Evolutionary conservation across 1,140 invertebrate species (phyloP), one percentile per base, ranked within the genome.

Genomic region (Oreohelix idahoensis): DNA sequence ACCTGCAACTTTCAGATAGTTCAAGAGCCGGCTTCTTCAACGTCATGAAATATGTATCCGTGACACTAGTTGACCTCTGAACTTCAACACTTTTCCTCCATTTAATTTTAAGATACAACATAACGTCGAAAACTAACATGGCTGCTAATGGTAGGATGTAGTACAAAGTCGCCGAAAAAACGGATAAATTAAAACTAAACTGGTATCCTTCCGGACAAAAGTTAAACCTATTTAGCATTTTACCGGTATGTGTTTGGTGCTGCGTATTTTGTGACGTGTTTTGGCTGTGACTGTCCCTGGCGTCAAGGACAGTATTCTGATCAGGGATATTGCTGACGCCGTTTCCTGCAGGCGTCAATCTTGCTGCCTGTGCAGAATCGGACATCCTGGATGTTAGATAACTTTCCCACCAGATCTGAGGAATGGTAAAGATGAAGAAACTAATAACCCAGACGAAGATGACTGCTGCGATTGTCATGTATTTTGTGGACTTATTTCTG

Each of bases 371-470:
- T 23, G 4, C 63, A 29, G 63, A 32, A n/a, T 32, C 5, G 26
- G 53, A 58, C 13, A 15, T 49, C 29, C 36, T 29, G 23, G 71
- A 82, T 4, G 29, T 0, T 5, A 80, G 4, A 49, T 42, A 70
- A 53, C 79, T 81, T 45, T 87, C 75, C 86, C 86, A 89, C 35
- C 85, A 84, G 23, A 88, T 45, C 17, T 87, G 86, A 17, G 87
- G 84, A 35, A 86, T 85, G 58, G 85, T 86, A 85, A 88, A 86
- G 26, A 89, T 58, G 0, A 86, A 71, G 23, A 89, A 86, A 74
- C 88, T 88, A 26, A 87, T 49, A 2, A 87, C n/a, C 89, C 88
- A 90, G 23, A 85, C 75, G 35, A 80, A 70, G 1, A 83, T 70
- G 32, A 88, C 87, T 20, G 87, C 63, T 17, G 84, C 79, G 17